Evolutionary conservation across 1,140 invertebrate species (phyloP).

Genomic region (Formica exsecta): DNA sequence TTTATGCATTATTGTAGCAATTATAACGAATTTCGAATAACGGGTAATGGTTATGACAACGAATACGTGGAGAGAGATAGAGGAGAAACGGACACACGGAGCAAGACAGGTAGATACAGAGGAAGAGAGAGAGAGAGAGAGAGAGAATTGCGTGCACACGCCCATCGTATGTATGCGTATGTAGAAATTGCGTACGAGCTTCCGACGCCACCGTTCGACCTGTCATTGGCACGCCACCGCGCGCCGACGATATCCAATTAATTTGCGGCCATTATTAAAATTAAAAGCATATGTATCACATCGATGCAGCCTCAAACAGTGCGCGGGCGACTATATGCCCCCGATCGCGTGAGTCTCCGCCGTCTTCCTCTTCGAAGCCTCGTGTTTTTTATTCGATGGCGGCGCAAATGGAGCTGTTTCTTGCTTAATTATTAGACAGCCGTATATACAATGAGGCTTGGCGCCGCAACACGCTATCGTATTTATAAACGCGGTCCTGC

Average conservation of each 20-base stretch:
- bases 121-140: constrained; percentile 11
- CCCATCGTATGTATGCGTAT: constrained; percentile 14
- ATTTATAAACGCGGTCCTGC: constrained; percentile 19
- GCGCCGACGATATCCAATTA: constrained; percentile 78
- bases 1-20: constrained; percentile 19
- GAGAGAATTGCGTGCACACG: constrained; percentile 18
- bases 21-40: constrained; percentile 49
- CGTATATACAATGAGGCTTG: neutral
- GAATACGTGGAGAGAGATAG: neutral
- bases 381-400: constrained; percentile 48
- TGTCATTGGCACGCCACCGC: constrained; percentile 78
- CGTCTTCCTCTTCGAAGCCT: constrained; percentile 41
- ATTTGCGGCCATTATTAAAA: constrained; percentile 79
- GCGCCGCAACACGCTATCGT: constrained; percentile 23
- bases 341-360: constrained; percentile 47
- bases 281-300: constrained; percentile 69
- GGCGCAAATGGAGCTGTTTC: constrained; percentile 41
- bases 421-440: constrained; percentile 49
- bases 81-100: neutral
- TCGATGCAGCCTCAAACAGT: constrained; percentile 43
- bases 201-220: constrained; percentile 64
- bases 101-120: neutral
- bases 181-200: constrained; percentile 70
- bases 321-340: neutral
- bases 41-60: constrained; percentile 33